A percentile compares a stretch with the other conserved stretches of the same genome.
phyloP scores from a whole-genome alignment of 2,113 vertebrate genomes.

The Paradoxurus hermaphroditus region DNA sequence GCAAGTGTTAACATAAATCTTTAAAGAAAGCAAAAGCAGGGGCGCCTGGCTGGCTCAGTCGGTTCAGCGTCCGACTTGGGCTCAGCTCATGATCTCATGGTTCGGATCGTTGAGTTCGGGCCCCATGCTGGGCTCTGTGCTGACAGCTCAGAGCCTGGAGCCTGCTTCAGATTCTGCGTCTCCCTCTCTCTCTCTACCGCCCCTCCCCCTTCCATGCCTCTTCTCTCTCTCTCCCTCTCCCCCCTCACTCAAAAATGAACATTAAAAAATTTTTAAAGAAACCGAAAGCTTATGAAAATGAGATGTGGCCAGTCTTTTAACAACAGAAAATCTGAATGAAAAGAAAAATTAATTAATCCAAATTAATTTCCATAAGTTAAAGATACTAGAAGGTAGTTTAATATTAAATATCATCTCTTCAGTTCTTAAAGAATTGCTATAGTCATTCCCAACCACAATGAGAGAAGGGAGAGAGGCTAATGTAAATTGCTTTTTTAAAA shows the following conservation, averaged over 20 bases:
- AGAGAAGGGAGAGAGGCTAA: background rate
- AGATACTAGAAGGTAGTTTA: background rate
- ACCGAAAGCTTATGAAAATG: background rate
- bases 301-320: background rate
- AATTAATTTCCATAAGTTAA: background rate
- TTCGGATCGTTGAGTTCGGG: too few species aligned
- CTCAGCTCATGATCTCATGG: too few species aligned
- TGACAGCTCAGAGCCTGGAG: too few species aligned
- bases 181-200: too few species aligned
- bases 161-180: too few species aligned
- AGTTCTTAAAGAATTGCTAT: background rate
- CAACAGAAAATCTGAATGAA: background rate
- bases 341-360: background rate
- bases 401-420: background rate
- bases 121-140: too few species aligned
- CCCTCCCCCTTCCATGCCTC: too few species aligned
- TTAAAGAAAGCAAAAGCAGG: background rate
- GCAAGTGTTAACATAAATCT: background rate
- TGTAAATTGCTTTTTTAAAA: background rate
- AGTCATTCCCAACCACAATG: background rate
- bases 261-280: background rate
- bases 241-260: too few species aligned
- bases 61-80: too few species aligned
- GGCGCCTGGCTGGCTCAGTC: too few species aligned
- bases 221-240: too few species aligned